Evolutionary conservation across 1,140 invertebrate species (phyloP), one percentile per base, ranked within the genome.

Genomic region (Halictus rubicundus): DNA sequence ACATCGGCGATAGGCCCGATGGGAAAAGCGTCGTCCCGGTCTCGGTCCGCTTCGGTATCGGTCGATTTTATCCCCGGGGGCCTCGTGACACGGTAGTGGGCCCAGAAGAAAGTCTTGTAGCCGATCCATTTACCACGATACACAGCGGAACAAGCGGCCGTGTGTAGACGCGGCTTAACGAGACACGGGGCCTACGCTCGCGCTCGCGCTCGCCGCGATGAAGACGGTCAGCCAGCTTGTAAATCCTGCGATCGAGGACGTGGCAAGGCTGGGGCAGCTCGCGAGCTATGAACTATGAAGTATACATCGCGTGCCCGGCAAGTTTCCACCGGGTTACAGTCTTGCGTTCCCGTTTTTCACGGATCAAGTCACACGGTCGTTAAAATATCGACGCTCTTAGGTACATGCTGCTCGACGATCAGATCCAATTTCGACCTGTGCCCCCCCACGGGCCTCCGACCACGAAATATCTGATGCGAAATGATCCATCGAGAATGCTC

Each of bases 1-100:
- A 74, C 52, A 79, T 79, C 71, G 77, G 37, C 77, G 77, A 79
- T 79, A 79, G 69, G 52, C 21, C 16, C 78, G 78, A 79, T 74
- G 78, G 78, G 71, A 79, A 79, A 66, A 79, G 60, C 46, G 27
- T 19, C 6, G 37, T 12, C 8, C 42, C 49, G 25, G 54, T 57
- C 54, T 8, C n/a, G 16, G 49, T 54, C 39, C n/a, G 54, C 25
- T 21, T 12, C 52, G 61, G 64, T 78, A 78, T 71, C 68, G 59
- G 0, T 37, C 68, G 76, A 72, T 72, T 78, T 78, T 65, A 78
- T 78, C 68, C 69, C 68, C 6, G 32, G 42, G 60, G 60, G 60
- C 7, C 68, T 27, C 76, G 68, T 64, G 76, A 78, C 64, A 66
- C 68, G 68, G 32, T 72, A 46, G 76, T 71, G 63, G 60, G 16